These are phyloP conservation scores for Eupithecia subumbrata DNA, from an alignment of 2,888 invertebrate genomes.

Conservation along the genomic window DNA sequence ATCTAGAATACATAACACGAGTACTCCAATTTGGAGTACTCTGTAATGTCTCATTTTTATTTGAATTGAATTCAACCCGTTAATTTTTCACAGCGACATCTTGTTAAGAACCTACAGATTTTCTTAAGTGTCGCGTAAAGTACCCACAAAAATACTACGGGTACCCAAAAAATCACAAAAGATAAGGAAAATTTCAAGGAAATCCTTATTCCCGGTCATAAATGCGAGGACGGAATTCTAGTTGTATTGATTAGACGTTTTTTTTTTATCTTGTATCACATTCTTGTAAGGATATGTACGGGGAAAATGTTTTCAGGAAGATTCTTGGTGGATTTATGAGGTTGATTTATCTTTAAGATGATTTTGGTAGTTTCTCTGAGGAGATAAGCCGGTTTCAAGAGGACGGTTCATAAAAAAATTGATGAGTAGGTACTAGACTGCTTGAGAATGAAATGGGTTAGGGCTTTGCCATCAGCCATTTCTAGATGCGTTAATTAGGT, in stretches of 20 bases:
- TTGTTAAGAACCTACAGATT: neutral
- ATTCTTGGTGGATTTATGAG: conserved; percentile 27
- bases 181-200: conserved; percentile 31
- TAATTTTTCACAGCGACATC: neutral
- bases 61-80: neutral
- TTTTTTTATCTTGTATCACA: conserved; percentile 31
- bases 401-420: neutral
- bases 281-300: neutral
- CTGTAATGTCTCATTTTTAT: too few relatives aligned
- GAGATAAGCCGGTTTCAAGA: neutral
- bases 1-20: too few relatives aligned
- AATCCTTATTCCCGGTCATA: conserved; percentile 21
- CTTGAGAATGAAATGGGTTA: neutral
- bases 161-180: conserved; percentile 12
- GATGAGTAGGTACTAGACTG: neutral
- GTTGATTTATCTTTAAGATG: conserved; percentile 26
- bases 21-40: too few relatives aligned
- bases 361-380: conserved; percentile 26
- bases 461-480: neutral
- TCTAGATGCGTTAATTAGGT: neutral
- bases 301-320: conserved; percentile 13
- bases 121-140: neutral
- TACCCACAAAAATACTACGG: neutral
- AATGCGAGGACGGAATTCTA: conserved; percentile 31
- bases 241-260: conserved; percentile 28